A percentile compares a stretch with the other conserved stretches of the same genome.
phyloP scores from a whole-genome alignment of 2,113 vertebrate genomes.

The Odocoileus virginianus region DNA sequence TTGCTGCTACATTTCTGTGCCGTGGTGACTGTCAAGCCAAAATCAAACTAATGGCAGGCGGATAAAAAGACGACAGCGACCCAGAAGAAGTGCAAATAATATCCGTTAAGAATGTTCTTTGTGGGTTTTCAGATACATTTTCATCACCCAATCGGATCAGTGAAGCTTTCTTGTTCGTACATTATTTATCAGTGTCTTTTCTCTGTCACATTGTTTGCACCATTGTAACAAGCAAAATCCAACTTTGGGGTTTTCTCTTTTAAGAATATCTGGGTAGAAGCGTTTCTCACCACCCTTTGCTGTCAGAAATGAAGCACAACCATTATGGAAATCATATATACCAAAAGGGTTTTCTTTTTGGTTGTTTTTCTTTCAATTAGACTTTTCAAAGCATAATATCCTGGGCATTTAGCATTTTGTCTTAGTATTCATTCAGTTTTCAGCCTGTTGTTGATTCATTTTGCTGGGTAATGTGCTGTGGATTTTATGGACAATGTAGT shows the following conservation, averaged over 20 bases:
- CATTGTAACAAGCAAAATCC: slow-evolving; percentile 10
- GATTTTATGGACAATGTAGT: not conserved
- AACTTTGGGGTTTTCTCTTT: slow-evolving; percentile 29
- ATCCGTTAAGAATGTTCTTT: slow-evolving; percentile 51
- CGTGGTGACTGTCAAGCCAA: slow-evolving; percentile 34
- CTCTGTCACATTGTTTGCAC: not conserved
- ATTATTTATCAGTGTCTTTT: slow-evolving; percentile 30
- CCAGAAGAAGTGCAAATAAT: slow-evolving; percentile 43
- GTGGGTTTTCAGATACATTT: slow-evolving; percentile 55
- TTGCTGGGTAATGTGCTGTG: not conserved
- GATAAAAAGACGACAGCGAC: not conserved
- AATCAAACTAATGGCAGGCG: slow-evolving; percentile 42
- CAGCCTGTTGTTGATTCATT: not conserved
- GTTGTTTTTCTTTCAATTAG: not conserved
- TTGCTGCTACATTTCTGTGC: slow-evolving; percentile 51
- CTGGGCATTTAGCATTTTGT: not conserved
- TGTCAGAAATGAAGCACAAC: not conserved
- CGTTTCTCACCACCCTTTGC: not conserved
- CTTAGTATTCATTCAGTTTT: slow-evolving; percentile 11
- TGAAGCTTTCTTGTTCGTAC: slow-evolving; percentile 64
- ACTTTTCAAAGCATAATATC: not conserved
- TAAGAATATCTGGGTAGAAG: slow-evolving; percentile 8
- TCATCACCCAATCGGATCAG: slow-evolving; percentile 23
- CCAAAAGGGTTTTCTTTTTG: not conserved
- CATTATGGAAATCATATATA: not conserved